phyloP scores from a whole-genome alignment of 2,888 invertebrate species.

The Pharmacophagus antenor region DNA sequence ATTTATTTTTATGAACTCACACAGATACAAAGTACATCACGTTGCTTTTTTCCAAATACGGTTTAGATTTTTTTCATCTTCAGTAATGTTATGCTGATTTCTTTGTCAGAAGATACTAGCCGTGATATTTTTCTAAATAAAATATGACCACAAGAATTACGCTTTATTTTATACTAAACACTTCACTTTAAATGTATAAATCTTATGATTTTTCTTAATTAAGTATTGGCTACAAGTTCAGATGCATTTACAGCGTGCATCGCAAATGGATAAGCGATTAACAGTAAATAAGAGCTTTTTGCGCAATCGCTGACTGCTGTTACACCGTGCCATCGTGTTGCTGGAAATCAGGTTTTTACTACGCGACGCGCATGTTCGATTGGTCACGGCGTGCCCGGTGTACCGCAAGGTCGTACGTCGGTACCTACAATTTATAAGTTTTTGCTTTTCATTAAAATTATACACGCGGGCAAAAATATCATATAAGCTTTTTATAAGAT shows the following conservation, averaged over 20 bases:
- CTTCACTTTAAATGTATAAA: too few relatives aligned
- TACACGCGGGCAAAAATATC: conserved; percentile 11
- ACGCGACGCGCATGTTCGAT: conserved; percentile 49
- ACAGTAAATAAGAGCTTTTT: conserved; percentile 24
- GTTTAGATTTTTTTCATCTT: background rate
- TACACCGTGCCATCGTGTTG: conserved; percentile 43
- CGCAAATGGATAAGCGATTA: conserved; percentile 26
- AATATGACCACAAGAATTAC: background rate
- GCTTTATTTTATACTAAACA: background rate
- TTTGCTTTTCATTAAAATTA: conserved; percentile 22
- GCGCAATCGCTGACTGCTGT: conserved; percentile 35
- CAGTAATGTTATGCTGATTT: background rate
- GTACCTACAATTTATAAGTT: conserved; percentile 35
- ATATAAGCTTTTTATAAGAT: conserved; percentile 18
- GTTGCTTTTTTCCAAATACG: too few relatives aligned
- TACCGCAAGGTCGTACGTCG: conserved; percentile 57
- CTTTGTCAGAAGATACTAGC: background rate
- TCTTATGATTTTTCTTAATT: background rate
- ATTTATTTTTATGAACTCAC: too few relatives aligned
- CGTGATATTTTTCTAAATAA: background rate
- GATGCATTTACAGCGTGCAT: conserved; percentile 31
- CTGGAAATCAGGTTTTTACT: conserved; percentile 56
- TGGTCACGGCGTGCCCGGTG: conserved; percentile 51
- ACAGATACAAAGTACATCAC: too few relatives aligned
- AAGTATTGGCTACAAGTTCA: background rate